phyloP scores from a whole-genome alignment of 2,797 vertebrate genomes.

The Acanthurus leucopareius region DNA sequence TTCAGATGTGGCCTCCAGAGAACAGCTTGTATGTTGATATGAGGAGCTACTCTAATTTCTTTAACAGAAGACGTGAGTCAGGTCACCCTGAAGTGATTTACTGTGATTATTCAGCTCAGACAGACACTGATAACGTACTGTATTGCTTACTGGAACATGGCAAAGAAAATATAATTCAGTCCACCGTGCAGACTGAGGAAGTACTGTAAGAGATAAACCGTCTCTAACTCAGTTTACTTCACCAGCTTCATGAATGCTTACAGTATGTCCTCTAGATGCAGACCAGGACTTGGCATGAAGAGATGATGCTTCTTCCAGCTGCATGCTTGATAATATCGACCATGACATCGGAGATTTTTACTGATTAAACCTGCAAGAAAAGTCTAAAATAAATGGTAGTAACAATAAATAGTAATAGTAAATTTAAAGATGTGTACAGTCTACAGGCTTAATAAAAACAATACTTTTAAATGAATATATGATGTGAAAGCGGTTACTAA shows the following conservation, averaged over 20 bases:
- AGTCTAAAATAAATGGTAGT: neutral
- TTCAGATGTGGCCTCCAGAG: neutral
- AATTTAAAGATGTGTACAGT: neutral
- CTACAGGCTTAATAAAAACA: neutral
- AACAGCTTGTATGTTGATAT: neutral
- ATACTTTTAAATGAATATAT: neutral
- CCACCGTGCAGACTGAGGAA: neutral
- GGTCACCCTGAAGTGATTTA: neutral
- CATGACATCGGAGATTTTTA: conserved; percentile 28
- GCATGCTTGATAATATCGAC: conserved; percentile 29
- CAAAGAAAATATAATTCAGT: neutral
- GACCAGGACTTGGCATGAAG: conserved; percentile 3
- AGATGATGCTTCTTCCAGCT: conserved; percentile 64
- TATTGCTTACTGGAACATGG: neutral
- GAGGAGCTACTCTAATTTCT: neutral
- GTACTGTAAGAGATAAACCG: neutral
- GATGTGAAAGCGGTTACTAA: neutral
- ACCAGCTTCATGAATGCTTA: neutral
- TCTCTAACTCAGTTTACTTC: neutral
- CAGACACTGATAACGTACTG: no score
- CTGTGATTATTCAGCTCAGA: neutral
- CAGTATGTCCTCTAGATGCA: conserved; percentile 4
- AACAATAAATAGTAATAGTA: no score
- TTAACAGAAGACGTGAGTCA: neutral
- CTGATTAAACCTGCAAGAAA: conserved; percentile 32